Percentiles rank a stretch among this genome's conserved stretches.
phyloP scores from a whole-genome alignment of 2,888 invertebrate genomes.

The Chrysolina haemoptera region DNA sequence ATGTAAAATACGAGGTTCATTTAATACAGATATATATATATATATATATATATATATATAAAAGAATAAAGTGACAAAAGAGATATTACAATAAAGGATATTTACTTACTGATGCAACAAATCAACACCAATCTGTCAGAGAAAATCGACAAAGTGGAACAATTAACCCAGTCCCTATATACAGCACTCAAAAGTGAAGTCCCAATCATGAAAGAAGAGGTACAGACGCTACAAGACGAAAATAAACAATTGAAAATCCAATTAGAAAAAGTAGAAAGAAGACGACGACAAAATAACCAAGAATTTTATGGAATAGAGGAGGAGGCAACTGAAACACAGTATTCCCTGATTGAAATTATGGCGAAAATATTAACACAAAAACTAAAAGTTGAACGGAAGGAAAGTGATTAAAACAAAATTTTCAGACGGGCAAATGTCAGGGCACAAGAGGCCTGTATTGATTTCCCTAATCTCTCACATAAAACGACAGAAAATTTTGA shows the following conservation, averaged over 20 bases:
- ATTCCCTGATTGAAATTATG: not conserved
- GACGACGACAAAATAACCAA: not conserved
- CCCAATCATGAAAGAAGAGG: not conserved
- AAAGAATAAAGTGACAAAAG: no score
- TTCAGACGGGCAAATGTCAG: no score
- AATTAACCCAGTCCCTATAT: not conserved
- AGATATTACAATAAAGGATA: no score
- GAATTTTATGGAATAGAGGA: not conserved
- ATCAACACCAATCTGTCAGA: not conserved
- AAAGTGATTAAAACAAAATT: not conserved
- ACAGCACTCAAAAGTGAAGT: not conserved
- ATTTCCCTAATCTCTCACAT: not conserved
- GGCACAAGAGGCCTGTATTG: not conserved
- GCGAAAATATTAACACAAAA: not conserved
- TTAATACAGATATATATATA: no score
- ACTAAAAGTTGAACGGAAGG: not conserved
- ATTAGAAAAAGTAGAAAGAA: not conserved
- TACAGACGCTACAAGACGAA: not conserved
- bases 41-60: no score
- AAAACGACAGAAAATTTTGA: not conserved
- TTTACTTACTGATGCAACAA: not conserved
- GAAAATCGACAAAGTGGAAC: not conserved
- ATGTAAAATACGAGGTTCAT: no score
- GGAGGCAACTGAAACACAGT: not conserved
- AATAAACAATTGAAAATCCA: not conserved